Conservation (phyloP, 2,888 invertebrate species). For the Drosophila crucigera region DNA sequence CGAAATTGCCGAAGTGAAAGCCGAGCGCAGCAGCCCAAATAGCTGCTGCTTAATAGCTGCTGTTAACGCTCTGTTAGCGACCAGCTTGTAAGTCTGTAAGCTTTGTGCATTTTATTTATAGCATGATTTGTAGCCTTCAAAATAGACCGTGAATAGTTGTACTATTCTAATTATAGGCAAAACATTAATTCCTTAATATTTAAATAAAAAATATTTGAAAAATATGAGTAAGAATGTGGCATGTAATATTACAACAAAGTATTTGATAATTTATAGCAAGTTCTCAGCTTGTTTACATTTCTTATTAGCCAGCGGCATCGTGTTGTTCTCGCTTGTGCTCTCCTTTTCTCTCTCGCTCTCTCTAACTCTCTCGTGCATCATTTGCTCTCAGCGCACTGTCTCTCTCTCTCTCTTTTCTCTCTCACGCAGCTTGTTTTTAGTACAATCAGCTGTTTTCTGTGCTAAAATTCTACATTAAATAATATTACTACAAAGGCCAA, state of each 20-base stretch:
- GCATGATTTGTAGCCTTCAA: conserved; percentile 36
- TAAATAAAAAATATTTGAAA: neutral
- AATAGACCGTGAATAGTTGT: neutral
- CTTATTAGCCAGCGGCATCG: conserved; percentile 42
- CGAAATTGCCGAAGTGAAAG: conserved; percentile 30
- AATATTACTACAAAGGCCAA: conserved; percentile 1
- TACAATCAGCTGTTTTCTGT: conserved; percentile 57
- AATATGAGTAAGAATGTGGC: neutral
- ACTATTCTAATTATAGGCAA: neutral
- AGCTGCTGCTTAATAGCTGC: conserved; percentile 33
- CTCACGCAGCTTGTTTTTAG: conserved; percentile 47
- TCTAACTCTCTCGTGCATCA: neutral
- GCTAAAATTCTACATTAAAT: conserved; percentile 49
- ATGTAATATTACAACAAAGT: neutral
- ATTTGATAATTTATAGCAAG: conserved; percentile 58
- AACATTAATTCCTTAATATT: neutral
- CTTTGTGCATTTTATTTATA: conserved; percentile 31
- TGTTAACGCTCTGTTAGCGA: conserved; percentile 27
- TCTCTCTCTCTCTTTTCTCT: conserved; percentile 3
- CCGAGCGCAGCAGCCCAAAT: conserved; percentile 55
- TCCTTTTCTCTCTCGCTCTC: conserved; percentile 4
- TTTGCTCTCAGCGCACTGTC: conserved; percentile 6
- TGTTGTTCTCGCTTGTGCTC: conserved; percentile 1
- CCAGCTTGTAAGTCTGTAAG: conserved; percentile 24
- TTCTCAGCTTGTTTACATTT: conserved; percentile 64